phyloP scores from a whole-genome alignment of 1,140 invertebrate species.

The Trachymyrmex septentrionalis region DNA sequence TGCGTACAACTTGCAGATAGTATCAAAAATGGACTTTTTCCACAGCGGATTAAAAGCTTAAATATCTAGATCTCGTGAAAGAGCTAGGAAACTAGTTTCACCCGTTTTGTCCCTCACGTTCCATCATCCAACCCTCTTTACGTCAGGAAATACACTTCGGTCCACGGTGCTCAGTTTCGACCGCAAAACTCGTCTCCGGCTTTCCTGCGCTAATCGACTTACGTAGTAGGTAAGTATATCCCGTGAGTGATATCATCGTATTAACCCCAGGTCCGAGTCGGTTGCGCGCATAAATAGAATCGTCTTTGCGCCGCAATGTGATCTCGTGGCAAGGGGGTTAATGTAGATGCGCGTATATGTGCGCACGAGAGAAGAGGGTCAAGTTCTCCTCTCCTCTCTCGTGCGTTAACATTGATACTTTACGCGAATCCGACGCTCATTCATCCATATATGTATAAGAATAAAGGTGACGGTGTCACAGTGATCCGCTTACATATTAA shows the following conservation, averaged over 20 bases:
- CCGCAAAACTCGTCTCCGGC: constrained; percentile 77
- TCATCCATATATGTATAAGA: constrained; percentile 17
- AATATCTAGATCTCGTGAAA: constrained; percentile 64
- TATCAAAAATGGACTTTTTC: constrained; percentile 62
- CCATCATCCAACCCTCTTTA: constrained; percentile 69
- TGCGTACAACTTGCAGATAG: constrained; percentile 35
- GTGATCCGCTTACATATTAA: constrained; percentile 48
- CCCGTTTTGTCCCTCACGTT: constrained; percentile 71
- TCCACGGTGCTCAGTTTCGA: constrained; percentile 69
- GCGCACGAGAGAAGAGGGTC: constrained; percentile 58
- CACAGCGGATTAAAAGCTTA: constrained; percentile 67
- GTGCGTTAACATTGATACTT: constrained; percentile 73
- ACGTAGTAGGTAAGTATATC: constrained; percentile 78
- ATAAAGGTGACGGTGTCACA: constrained; percentile 51
- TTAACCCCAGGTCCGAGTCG: constrained; percentile 78
- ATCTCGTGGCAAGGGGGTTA: constrained; percentile 75
- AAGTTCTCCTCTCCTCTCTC: constrained; percentile 33
- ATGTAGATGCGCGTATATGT: constrained; percentile 70
- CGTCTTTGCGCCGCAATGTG: constrained; percentile 77
- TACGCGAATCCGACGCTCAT: constrained; percentile 59
- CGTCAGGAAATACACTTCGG: constrained; percentile 34
- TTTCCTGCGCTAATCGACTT: constrained; percentile 79
- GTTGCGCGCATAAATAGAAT: constrained; percentile 83
- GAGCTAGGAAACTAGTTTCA: constrained; percentile 73
- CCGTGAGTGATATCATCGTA: constrained; percentile 82